phyloP scores from a whole-genome alignment of 2,888 invertebrate species.

The Sinelater perroti region DNA sequence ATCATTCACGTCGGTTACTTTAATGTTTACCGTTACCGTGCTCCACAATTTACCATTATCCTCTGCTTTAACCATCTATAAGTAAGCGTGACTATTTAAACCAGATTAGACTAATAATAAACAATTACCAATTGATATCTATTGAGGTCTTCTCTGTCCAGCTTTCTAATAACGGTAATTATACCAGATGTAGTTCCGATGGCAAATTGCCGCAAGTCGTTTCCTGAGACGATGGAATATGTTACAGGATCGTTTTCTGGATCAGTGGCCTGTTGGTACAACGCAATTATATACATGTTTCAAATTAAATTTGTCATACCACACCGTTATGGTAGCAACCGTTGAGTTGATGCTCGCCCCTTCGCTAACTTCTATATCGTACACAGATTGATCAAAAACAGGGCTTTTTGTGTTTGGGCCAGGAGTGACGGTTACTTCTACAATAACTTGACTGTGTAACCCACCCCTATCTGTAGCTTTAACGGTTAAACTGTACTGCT shows the following conservation, averaged over 20 bases:
- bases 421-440: slow-evolving; percentile 84
- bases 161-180: slow-evolving; percentile 82
- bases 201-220: slow-evolving; percentile 87
- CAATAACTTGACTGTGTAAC: slow-evolving; percentile 83
- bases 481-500: slow-evolving; percentile 88
- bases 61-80: slow-evolving; percentile 81
- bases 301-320: too few relatives aligned
- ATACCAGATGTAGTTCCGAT: slow-evolving; percentile 89
- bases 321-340: slow-evolving; percentile 82
- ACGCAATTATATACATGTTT: not conserved
- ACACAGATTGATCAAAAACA: slow-evolving; percentile 80
- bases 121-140: slow-evolving; percentile 84
- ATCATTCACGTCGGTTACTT: slow-evolving; percentile 91
- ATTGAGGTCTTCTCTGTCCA: slow-evolving; percentile 90
- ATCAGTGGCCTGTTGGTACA: slow-evolving; percentile 75
- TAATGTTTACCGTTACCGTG: slow-evolving; percentile 86
- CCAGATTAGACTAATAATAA: not conserved
- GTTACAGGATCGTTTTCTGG: slow-evolving; percentile 88
- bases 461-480: slow-evolving; percentile 84
- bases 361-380: slow-evolving; percentile 89
- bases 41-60: slow-evolving; percentile 84
- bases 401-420: slow-evolving; percentile 86
- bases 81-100: not conserved
- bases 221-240: slow-evolving; percentile 88
- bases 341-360: slow-evolving; percentile 89